These are phyloP conservation scores for Enoplosus armatus DNA, from an alignment of 2,797 vertebrate genomes.

Conservation along the genomic window DNA sequence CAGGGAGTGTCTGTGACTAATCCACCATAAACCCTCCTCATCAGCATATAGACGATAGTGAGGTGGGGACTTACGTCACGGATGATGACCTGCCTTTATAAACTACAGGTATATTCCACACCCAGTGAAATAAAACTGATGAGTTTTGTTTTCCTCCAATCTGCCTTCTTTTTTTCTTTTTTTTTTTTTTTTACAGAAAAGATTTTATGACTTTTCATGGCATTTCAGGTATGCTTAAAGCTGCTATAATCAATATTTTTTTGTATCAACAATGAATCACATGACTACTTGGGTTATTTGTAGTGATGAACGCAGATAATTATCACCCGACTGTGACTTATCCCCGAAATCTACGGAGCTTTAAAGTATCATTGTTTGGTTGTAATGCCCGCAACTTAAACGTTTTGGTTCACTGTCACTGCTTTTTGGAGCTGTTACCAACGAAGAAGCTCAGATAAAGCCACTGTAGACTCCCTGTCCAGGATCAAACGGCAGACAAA, in stretches of 20 bases:
- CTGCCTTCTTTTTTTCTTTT: no score
- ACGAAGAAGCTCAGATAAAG: not conserved
- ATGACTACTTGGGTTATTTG: not conserved
- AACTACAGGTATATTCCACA: not conserved
- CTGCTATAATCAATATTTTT: not conserved
- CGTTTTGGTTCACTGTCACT: not conserved
- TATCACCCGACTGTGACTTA: not conserved
- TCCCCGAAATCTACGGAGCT: not conserved
- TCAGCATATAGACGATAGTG: not conserved
- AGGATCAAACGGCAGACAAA: not conserved
- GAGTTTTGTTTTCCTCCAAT: not conserved
- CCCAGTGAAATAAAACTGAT: not conserved
- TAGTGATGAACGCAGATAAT: not conserved
- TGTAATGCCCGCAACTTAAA: not conserved
- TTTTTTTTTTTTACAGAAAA: no score
- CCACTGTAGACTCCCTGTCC: not conserved
- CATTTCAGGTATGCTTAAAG: not conserved
- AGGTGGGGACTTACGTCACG: not conserved
- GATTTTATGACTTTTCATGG: not conserved
- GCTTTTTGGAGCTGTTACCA: not conserved
- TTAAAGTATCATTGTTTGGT: not conserved
- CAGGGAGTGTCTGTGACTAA: conserved; percentile 45
- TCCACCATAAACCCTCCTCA: conserved; percentile 3
- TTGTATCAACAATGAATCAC: not conserved
- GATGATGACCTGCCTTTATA: not conserved